Evolutionary conservation across 2,888 invertebrate species (phyloP).

Genomic region (Villa cingulata): DNA sequence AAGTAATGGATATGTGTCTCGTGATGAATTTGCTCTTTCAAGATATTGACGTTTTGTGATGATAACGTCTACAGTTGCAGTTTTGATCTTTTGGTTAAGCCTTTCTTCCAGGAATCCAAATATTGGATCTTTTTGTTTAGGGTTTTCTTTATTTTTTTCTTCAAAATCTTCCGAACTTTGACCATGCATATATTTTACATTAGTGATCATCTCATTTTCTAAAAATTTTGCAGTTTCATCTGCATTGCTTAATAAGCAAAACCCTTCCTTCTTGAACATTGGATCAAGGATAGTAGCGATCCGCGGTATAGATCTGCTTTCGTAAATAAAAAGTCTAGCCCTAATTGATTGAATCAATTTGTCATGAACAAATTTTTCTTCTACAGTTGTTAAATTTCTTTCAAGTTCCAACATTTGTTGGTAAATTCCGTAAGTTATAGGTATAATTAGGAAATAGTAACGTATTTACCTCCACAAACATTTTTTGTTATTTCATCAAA

Average conservation of each 20-base stretch:
- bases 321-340: not conserved
- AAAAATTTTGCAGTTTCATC: not conserved
- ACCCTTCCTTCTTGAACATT: constrained; percentile 1
- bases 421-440: not conserved
- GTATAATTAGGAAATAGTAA: not conserved
- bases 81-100: not conserved
- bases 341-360: not conserved
- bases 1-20: not conserved
- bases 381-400: not conserved
- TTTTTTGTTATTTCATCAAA: not conserved
- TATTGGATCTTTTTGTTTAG: not conserved
- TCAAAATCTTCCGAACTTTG: not conserved
- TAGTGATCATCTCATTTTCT: not conserved
- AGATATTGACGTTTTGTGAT: not conserved
- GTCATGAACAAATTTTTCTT: not conserved
- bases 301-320: not conserved
- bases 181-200: not conserved
- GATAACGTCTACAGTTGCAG: not conserved
- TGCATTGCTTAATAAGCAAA: not conserved
- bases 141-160: not conserved
- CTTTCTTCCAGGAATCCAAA: not conserved
- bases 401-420: not conserved
- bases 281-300: not conserved
- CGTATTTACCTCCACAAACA: not conserved
- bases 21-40: not conserved